Base-by-base conservation (phyloP, 1,140 invertebrate genomes). In the Drosophila santomea region DNA sequence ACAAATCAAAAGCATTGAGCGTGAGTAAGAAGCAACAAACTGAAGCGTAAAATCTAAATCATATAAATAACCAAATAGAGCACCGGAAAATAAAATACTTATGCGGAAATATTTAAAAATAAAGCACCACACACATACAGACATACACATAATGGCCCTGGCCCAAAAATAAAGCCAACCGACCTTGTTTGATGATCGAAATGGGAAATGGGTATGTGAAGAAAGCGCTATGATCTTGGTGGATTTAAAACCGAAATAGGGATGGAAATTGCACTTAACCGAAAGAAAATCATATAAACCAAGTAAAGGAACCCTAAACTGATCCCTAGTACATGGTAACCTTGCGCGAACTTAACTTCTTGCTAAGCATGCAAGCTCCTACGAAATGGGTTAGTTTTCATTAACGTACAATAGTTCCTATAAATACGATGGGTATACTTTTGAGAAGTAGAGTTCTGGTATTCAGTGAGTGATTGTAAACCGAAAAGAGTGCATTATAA, bases 11-110 rank as follows among this genome's bases (percentile, higher is more conserved):
- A 68, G 11, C 41, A 25, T 50, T 59, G 47, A 47, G 58, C 60
- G 77, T 80, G 67, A 68, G 71, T 59, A 80, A 73, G 32, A 74
- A 85, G 52, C 67, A 84, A 76, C 39, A 39, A 52, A 73, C 76
- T 44, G 25, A 55, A 60, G 60, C 54, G 48, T 10, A 59, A 52
- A 71, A 54, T 23, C 55, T 12, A 56, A 62, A 69, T 48, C 63
- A 68, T 55, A 51, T 28, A 44, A 58, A 58, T 54, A 85, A 80
- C 44, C 41, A 63, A 84, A 56, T 23, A 80, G 60, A 72, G 39
- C 41, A 79, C 68, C 76, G 50, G 61, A 52, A 66, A 74, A 71
- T 59, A 61, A 63, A 73, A 61, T 60, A 72, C 58, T 43, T 39
- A 78, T 64, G 44, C 64, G 64, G 55, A 28, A 55, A 82, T 59